Evolutionary conservation across 2,113 vertebrate species (phyloP).

Genomic region (Brachyhypopomus gauderio): DNA sequence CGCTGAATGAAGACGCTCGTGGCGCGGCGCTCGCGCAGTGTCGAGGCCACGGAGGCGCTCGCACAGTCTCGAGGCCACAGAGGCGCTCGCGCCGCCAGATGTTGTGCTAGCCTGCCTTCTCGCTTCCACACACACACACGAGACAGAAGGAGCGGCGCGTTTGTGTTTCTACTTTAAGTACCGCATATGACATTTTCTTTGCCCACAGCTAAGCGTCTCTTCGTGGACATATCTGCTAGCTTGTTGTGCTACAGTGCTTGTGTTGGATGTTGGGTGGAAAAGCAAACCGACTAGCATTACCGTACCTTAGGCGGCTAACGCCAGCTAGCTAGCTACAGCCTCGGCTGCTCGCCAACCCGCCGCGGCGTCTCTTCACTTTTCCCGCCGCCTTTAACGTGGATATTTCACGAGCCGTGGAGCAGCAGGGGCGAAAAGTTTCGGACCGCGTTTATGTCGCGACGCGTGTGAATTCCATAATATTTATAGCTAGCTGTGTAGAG

Average conservation of each 20-base stretch:
- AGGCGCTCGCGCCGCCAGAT: conserved; percentile 61
- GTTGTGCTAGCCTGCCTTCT: conserved; percentile 39
- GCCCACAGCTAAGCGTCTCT: too few relatives aligned
- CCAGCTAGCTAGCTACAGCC: conserved; percentile 40
- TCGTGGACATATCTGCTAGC: background rate
- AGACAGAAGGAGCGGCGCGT: background rate
- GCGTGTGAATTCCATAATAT: too few relatives aligned
- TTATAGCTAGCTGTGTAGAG: too few relatives aligned
- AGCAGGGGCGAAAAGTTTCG: too few relatives aligned
- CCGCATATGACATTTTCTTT: background rate
- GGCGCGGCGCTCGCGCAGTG: conserved; percentile 65
- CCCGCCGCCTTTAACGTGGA: too few relatives aligned
- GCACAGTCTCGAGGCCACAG: conserved; percentile 70
- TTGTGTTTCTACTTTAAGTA: background rate
- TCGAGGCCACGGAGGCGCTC: conserved; percentile 71
- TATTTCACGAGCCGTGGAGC: too few relatives aligned
- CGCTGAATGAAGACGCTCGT: conserved; percentile 66
- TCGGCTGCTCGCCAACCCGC: conserved; percentile 35
- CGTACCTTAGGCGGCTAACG: too few relatives aligned
- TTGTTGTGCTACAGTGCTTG: background rate
- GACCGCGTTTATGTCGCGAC: too few relatives aligned
- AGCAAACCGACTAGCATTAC: conserved; percentile 37
- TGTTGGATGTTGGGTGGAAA: conserved; percentile 10
- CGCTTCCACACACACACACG: background rate
- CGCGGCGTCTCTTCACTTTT: too few relatives aligned